Conservation (phyloP, 1,140 invertebrate genomes). For the Heliothis virescens region DNA sequence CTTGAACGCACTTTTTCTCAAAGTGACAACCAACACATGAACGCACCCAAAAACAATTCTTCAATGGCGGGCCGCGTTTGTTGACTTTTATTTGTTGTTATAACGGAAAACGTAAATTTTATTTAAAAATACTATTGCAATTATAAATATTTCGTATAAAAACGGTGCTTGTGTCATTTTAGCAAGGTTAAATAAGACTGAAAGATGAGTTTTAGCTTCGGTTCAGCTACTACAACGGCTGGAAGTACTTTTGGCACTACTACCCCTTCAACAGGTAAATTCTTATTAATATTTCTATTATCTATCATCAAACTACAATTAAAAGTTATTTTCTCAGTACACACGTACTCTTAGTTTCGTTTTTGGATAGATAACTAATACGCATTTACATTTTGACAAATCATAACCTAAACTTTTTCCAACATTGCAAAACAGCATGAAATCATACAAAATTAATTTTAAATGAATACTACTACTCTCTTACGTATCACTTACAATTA, state of each 20-base stretch:
- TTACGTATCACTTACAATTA: not conserved
- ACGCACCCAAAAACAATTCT: not conserved
- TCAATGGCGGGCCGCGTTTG: slow-evolving; percentile 44
- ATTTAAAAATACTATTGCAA: not conserved
- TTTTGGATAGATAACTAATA: no score
- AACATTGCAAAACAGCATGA: not conserved
- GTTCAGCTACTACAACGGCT: slow-evolving; percentile 68
- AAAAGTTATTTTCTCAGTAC: no score
- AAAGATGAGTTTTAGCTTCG: slow-evolving; percentile 72
- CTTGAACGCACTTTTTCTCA: not conserved
- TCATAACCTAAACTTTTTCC: slow-evolving; percentile 21
- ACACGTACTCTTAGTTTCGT: no score
- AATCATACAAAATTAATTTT: not conserved
- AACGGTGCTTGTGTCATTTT: slow-evolving; percentile 7
- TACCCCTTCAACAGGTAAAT: slow-evolving; percentile 63
- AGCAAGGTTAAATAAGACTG: not conserved
- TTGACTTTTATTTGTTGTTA: slow-evolving; percentile 46
- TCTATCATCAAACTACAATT: not conserved
- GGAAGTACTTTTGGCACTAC: slow-evolving; percentile 69
- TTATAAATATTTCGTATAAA: slow-evolving; percentile 1
- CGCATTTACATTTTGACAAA: not conserved
- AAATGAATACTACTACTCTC: not conserved
- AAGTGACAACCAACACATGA: not conserved
- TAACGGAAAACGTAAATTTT: slow-evolving; percentile 36
- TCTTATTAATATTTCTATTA: not conserved